Evolutionary conservation across 2,113 vertebrate genomes (phyloP), one percentile per base, ranked within the genome.

Genomic region (Rhabdomys dilectus): DNA sequence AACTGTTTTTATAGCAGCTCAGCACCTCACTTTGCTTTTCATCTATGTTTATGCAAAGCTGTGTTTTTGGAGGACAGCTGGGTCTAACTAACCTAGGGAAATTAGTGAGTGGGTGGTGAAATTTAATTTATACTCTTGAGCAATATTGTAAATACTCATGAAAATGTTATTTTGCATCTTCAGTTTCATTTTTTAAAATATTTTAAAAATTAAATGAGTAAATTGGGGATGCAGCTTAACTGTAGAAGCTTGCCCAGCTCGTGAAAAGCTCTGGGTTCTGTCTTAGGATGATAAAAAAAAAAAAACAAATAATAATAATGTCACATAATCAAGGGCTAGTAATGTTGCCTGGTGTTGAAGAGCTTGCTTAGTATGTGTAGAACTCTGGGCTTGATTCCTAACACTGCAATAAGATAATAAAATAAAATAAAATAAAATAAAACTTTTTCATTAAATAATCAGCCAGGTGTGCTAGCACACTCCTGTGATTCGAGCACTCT

Each of bases 151-250:
- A 88, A 81, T 76, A 58, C 21, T 88, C 81, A 45, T 53, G 64
- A 87, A 89, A 77, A 45, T 34, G 17, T 19, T 42, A 22, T 56
- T 62, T 93, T 76, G 19, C 7, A 22, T 70, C 36, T 62, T 96
- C 58, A 39, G 16, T 93, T 93, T 68, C 70, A 77, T 88, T 56
- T 36, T n/a, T 70, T n/a, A 72, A 68, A 36, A 11, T 68, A 13
- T 15, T 82, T 93, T 56, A 19, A 95, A 91, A 82, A 70, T 21
- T 26, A 92, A 88, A 68, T 70, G 26, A 45, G 45, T 86, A 72
- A 8, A 56, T 4, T 88, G 12, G 48, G 86, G 7, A 56, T 56
- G 51, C 39, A 17, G 51, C 51, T 29, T 9, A 73, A 16, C 36
- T 53, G 6, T n/a, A 56, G 68, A 29, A 51, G 13, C 6, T 53